These are phyloP conservation scores for Coptodon bakossiorum DNA, from an alignment of 2,113 vertebrate species.

Conservation along the genomic window DNA sequence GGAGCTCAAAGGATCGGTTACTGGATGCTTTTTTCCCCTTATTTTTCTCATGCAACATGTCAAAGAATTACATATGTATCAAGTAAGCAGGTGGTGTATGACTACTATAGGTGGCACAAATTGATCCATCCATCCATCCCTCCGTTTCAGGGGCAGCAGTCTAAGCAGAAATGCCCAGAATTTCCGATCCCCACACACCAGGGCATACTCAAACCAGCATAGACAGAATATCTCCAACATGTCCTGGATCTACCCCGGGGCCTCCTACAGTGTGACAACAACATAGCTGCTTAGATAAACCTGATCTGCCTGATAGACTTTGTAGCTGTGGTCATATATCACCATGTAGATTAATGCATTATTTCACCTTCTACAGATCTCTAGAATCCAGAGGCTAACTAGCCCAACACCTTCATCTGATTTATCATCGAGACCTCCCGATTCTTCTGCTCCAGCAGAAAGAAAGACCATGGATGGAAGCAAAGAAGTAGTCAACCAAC, in stretches of 20 bases:
- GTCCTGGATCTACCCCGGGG: background rate
- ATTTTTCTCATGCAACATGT: background rate
- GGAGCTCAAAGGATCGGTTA: background rate
- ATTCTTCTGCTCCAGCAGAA: conserved; percentile 27
- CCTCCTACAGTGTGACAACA: background rate
- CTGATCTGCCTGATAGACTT: background rate
- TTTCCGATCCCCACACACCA: background rate
- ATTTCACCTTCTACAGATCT: conserved; percentile 54
- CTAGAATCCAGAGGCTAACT: conserved; percentile 71
- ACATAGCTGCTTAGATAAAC: background rate
- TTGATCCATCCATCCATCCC: background rate
- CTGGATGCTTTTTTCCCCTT: background rate
- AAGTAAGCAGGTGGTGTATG: background rate
- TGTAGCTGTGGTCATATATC: background rate
- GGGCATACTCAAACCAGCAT: background rate
- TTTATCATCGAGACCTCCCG: background rate
- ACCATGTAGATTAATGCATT: background rate
- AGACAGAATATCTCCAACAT: background rate
- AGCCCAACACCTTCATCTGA: background rate
- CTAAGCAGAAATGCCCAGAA: background rate
- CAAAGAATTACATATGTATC: background rate
- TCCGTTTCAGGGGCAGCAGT: background rate
- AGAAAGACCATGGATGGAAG: conserved; percentile 20
- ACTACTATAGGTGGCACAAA: background rate
- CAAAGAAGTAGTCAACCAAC: conserved; percentile 49